A percentile compares a stretch with the other conserved stretches of the same genome.
Conservation (phyloP, 2,888 invertebrate species). For the Thymelicus acteon region DNA sequence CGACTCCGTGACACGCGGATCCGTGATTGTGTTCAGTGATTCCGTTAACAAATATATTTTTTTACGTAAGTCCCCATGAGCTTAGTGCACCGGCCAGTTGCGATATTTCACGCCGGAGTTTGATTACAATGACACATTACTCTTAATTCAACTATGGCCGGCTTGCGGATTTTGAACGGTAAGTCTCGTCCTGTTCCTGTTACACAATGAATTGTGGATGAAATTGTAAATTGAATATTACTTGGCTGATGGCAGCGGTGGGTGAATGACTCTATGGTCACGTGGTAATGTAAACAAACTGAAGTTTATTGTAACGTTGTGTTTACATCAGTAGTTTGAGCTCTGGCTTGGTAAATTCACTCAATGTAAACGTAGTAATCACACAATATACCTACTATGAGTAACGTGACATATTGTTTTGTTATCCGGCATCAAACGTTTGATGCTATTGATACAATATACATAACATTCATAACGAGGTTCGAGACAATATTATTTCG, state of each 20-base stretch:
- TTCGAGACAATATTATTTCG: too few species aligned
- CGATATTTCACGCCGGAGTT: slow-evolving; percentile 50
- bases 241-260: background rate
- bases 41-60: slow-evolving; percentile 33
- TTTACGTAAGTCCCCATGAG: slow-evolving; percentile 29
- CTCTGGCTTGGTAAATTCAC: slow-evolving; percentile 4
- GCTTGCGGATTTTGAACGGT: slow-evolving; percentile 44
- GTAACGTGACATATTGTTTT: too few species aligned
- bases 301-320: slow-evolving; percentile 12
- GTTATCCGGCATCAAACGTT: too few species aligned
- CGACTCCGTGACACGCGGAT: slow-evolving; percentile 42
- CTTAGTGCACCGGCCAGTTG: slow-evolving; percentile 45
- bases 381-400: background rate
- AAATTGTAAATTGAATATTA: slow-evolving; percentile 21
- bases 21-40: slow-evolving; percentile 58
- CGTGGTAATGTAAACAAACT: slow-evolving; percentile 31
- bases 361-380: slow-evolving; percentile 8
- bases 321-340: slow-evolving; percentile 9
- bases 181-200: slow-evolving; percentile 39
- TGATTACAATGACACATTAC: slow-evolving; percentile 33
- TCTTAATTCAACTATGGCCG: slow-evolving; percentile 41
- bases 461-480: too few species aligned
- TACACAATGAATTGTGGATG: slow-evolving; percentile 27
- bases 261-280: background rate
- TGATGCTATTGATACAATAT: too few species aligned